A percentile compares a stretch with the other conserved stretches of the same genome.
Conservation (phyloP, 2,113 vertebrate species). For the Xenopus laevis region DNA sequence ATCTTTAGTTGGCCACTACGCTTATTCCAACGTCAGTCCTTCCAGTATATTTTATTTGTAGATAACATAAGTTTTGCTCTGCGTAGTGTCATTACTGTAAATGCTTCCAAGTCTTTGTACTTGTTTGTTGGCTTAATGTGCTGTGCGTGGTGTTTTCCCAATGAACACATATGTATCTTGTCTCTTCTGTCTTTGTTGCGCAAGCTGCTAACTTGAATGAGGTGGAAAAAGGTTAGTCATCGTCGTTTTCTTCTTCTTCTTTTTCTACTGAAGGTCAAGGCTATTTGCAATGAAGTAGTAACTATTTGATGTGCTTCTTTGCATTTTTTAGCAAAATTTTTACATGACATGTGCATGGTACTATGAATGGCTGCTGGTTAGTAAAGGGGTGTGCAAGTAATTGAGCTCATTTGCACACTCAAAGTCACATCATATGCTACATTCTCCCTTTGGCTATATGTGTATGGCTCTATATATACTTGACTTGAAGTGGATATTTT, state of each 20-base stretch:
- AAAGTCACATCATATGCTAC: too few relatives aligned
- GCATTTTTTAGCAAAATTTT: too few relatives aligned
- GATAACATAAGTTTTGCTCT: background rate
- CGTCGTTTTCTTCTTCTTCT: conserved; percentile 64
- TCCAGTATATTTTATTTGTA: background rate
- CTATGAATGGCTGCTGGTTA: too few relatives aligned
- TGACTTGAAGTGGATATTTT: too few relatives aligned
- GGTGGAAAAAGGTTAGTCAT: conserved; percentile 99
- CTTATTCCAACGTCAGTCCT: background rate
- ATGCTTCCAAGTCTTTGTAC: conserved; percentile 26
- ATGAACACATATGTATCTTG: conserved; percentile 77
- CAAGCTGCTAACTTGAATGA: conserved; percentile 99
- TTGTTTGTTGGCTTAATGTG: conserved; percentile 66
- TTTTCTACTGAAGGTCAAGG: background rate
- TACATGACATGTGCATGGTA: too few relatives aligned
- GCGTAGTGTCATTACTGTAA: background rate
- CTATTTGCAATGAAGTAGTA: background rate
- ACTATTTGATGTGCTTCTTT: too few relatives aligned
- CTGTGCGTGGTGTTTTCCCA: conserved; percentile 59
- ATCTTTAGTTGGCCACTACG: background rate
- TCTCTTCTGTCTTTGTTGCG: conserved; percentile 83
- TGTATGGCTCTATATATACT: too few relatives aligned
- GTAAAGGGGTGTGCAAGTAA: too few relatives aligned
- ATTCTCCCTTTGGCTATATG: too few relatives aligned
- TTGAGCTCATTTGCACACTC: too few relatives aligned